A percentile compares a stretch with the other conserved stretches of the same genome.
Evolutionary conservation across 2,888 invertebrate genomes (phyloP).

Genomic region (Epiblema foenella): DNA sequence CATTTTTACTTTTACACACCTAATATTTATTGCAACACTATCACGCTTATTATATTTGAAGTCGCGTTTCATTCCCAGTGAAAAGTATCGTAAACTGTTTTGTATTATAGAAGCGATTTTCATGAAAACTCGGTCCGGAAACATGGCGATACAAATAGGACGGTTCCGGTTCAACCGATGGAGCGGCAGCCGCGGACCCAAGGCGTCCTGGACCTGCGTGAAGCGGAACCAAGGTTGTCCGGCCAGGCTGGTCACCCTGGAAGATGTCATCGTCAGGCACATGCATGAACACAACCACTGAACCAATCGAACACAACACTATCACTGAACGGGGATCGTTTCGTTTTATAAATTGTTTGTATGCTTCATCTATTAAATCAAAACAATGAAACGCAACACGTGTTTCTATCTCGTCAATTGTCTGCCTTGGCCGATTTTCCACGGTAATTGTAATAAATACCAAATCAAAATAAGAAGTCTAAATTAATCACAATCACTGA

Average conservation of each 20-base stretch:
- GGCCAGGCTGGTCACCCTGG: conserved; percentile 44
- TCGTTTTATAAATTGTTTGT: neutral
- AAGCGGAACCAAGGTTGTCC: conserved; percentile 44
- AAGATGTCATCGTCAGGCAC: conserved; percentile 37
- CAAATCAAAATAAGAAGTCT: too few relatives aligned
- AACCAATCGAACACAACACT: too few relatives aligned
- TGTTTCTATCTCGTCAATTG: neutral
- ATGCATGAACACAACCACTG: conserved; percentile 35
- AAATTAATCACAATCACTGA: too few relatives aligned
- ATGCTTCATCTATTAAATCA: neutral
- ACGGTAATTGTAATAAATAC: too few relatives aligned
- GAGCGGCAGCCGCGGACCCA: conserved; percentile 21
- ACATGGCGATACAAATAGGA: conserved; percentile 35
- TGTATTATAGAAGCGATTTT: conserved; percentile 20
- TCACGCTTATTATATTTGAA: neutral
- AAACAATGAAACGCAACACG: too few relatives aligned
- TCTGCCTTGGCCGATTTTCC: too few relatives aligned
- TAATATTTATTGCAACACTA: neutral
- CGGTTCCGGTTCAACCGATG: conserved; percentile 35
- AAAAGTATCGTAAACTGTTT: neutral
- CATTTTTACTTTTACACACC: too few relatives aligned
- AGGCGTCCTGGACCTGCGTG: conserved; percentile 34
- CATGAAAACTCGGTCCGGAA: conserved; percentile 27
- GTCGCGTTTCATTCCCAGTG: neutral
- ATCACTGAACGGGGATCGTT: too few relatives aligned